Evolutionary conservation across 2,888 invertebrate genomes (phyloP).

Genomic region (Stegana nigrithorax): DNA sequence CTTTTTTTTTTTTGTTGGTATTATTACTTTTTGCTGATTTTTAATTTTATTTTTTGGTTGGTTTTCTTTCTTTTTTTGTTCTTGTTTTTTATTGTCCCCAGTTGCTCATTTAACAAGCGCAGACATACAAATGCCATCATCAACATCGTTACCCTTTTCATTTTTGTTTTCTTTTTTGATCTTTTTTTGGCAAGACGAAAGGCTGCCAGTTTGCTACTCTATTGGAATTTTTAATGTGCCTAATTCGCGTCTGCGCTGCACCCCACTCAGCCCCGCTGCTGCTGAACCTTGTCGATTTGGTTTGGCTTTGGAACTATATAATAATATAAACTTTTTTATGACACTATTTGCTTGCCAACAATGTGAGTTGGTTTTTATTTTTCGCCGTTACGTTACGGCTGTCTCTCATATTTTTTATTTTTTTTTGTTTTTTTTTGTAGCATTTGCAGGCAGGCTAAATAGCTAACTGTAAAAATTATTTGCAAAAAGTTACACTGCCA

Average conservation of each 20-base stretch:
- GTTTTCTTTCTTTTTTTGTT: too few relatives aligned
- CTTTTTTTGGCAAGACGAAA: neutral
- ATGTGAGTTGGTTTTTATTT: neutral
- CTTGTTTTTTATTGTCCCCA: neutral
- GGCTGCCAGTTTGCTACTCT: neutral
- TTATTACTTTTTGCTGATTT: too few relatives aligned
- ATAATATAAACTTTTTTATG: constrained; percentile 17
- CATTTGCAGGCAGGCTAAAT: too few relatives aligned
- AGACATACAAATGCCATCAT: neutral
- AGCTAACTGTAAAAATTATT: constrained; percentile 10
- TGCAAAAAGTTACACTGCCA: constrained; percentile 11
- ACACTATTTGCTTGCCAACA: constrained; percentile 16
- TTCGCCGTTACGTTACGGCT: neutral
- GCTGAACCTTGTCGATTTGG: neutral
- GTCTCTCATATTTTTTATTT: neutral
- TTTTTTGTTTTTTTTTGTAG: neutral
- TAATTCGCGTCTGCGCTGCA: neutral
- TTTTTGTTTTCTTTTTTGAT: too few relatives aligned
- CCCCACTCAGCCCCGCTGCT: neutral
- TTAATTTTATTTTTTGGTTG: too few relatives aligned
- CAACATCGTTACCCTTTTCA: neutral
- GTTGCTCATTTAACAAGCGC: constrained; percentile 8
- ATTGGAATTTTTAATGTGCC: constrained; percentile 16
- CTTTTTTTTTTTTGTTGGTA: too few relatives aligned
- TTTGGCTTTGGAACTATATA: constrained; percentile 12